These are phyloP conservation scores for Sinosuthora webbiana DNA, from an alignment of 2,113 vertebrate genomes.

Conservation along the genomic window DNA sequence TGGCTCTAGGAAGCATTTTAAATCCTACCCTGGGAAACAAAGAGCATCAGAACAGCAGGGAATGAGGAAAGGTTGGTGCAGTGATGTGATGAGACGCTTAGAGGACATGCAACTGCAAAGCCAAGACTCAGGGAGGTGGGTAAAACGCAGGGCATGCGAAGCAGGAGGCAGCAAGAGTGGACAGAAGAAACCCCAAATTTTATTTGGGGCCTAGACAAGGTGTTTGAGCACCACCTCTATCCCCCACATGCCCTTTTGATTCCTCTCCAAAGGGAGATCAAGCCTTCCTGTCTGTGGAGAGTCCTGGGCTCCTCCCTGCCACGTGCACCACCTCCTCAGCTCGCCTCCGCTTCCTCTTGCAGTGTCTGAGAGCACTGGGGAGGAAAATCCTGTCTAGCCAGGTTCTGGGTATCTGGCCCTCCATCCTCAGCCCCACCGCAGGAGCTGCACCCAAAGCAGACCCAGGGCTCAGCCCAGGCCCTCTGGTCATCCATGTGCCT, in stretches of 20 bases:
- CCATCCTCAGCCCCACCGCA: rapidly evolving
- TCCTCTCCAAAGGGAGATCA: not conserved
- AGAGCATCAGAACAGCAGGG: not conserved
- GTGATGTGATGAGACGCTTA: not conserved
- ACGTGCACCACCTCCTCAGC: not conserved
- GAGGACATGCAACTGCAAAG: not conserved
- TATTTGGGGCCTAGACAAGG: not conserved
- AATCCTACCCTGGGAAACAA: not conserved
- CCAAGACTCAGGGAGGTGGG: rapidly evolving
- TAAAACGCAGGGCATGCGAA: not conserved
- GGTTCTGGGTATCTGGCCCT: not conserved
- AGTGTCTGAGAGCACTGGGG: constrained; percentile 23
- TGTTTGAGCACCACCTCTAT: not conserved
- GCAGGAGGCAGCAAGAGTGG: not conserved
- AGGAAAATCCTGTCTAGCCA: not conserved
- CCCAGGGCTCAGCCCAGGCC: not conserved
- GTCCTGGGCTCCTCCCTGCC: not conserved
- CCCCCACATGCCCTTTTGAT: not conserved
- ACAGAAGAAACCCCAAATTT: not conserved
- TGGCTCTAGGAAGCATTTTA: not conserved
- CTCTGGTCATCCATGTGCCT: rapidly evolving
- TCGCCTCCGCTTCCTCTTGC: not conserved
- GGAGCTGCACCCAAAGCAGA: rapidly evolving
- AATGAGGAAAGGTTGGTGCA: not conserved
- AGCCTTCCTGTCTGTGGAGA: not conserved